A percentile compares a stretch with the other conserved stretches of the same genome.
Evolutionary conservation across 2,888 invertebrate species (phyloP).

Genomic region (Oithona nana): DNA sequence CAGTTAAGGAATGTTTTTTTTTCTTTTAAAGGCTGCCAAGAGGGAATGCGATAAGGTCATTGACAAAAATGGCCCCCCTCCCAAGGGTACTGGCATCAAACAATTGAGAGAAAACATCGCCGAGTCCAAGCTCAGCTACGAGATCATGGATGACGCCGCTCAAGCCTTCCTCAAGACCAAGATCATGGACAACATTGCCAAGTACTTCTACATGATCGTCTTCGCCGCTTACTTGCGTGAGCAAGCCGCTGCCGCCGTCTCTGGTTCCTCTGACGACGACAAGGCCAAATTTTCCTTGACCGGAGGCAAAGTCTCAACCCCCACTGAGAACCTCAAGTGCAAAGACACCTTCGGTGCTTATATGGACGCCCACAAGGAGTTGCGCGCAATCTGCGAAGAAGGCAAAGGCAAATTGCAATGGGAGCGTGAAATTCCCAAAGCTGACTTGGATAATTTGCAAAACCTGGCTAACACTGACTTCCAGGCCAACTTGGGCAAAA

Average conservation of each 20-base stretch:
- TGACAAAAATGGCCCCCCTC: conserved; percentile 14
- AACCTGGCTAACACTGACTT: conserved; percentile 16
- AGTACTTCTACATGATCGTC: conserved; percentile 17
- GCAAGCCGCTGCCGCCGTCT: neutral
- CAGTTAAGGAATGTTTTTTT: too few relatives aligned
- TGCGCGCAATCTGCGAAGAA: conserved; percentile 9
- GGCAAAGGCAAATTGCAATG: conserved; percentile 17
- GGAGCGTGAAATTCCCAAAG: conserved; percentile 16
- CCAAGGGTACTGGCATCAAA: conserved; percentile 17
- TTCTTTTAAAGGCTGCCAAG: conserved; percentile 14
- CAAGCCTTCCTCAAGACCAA: conserved; percentile 18
- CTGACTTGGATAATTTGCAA: conserved; percentile 14
- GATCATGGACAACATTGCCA: conserved; percentile 18
- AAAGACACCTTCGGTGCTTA: conserved; percentile 4
- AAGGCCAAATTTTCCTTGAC: conserved; percentile 12
- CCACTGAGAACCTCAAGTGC: conserved; percentile 14
- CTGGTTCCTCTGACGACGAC: conserved; percentile 12
- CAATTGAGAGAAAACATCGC: conserved; percentile 17
- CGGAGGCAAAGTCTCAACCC: conserved; percentile 17
- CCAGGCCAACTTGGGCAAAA: conserved; percentile 17
- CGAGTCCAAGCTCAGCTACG: conserved; percentile 17
- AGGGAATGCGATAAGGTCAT: conserved; percentile 17
- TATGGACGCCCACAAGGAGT: conserved; percentile 13
- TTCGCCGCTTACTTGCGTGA: conserved; percentile 16
- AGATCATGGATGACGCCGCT: conserved; percentile 18